Conservation (phyloP, 2,797 vertebrate genomes). For the Poecilia gillii region DNA sequence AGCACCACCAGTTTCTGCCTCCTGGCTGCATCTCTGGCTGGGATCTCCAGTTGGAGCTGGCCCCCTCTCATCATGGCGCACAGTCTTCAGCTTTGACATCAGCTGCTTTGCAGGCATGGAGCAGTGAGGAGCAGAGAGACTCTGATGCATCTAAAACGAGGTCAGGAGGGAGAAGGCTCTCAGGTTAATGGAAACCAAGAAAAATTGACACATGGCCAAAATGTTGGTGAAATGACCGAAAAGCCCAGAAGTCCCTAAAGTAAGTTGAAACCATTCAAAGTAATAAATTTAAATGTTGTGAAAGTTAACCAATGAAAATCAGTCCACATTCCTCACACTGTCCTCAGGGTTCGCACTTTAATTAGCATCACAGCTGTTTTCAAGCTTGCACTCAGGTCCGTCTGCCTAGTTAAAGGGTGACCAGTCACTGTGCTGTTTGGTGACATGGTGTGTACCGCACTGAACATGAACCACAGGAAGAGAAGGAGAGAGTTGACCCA, state of each 20-base stretch:
- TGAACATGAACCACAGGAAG: too few relatives aligned
- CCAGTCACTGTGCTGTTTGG: too few relatives aligned
- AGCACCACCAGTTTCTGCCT: background rate
- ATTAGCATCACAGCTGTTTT: too few relatives aligned
- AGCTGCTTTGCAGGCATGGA: constrained; percentile 10
- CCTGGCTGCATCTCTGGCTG: background rate
- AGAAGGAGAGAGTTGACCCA: too few relatives aligned
- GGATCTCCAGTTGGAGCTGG: accelerated
- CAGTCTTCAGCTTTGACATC: background rate
- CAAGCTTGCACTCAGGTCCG: too few relatives aligned
- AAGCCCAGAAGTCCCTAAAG: background rate
- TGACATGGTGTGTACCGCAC: too few relatives aligned
- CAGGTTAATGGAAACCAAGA: background rate
- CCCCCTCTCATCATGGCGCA: background rate
- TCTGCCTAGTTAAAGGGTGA: too few relatives aligned
- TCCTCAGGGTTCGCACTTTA: too few relatives aligned
- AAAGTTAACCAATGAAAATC: too few relatives aligned
- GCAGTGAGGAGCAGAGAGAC: constrained; percentile 45
- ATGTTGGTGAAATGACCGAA: background rate
- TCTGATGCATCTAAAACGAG: constrained; percentile 43
- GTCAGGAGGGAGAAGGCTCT: background rate
- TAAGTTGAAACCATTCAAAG: background rate
- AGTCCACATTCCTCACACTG: too few relatives aligned
- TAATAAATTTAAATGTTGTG: too few relatives aligned
- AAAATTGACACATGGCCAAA: background rate